phyloP scores from a whole-genome alignment of 2,797 vertebrate genomes.

The Setipinna tenuifilis region DNA sequence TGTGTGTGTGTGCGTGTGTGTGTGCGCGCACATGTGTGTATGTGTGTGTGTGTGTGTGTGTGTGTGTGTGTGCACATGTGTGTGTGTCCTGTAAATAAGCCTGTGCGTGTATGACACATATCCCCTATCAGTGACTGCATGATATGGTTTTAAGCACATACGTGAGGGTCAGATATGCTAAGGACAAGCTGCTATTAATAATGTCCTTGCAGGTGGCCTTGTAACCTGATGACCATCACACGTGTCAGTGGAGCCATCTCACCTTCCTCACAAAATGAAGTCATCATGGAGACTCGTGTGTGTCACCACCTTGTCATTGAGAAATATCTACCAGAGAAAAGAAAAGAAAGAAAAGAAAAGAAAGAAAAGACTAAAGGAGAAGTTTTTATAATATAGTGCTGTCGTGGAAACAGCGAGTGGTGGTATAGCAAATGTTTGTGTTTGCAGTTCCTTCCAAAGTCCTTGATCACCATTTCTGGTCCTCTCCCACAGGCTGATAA shows the following conservation, averaged over 20 bases:
- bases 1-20: background rate
- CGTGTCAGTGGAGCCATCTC: background rate
- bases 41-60: too few species aligned
- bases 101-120: background rate
- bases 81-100: background rate
- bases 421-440: background rate
- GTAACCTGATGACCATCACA: background rate
- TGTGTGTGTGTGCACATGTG: too few species aligned
- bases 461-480: background rate
- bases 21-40: too few species aligned
- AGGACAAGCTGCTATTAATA: slow-evolving; percentile 13
- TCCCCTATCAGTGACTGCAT: background rate
- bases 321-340: background rate
- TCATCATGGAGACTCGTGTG: background rate
- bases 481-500: background rate
- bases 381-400: background rate
- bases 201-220: slow-evolving; percentile 4
- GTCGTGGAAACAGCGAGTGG: background rate
- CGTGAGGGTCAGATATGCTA: background rate
- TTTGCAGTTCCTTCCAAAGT: background rate
- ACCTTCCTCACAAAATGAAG: background rate
- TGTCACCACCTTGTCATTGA: background rate
- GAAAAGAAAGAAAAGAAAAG: too few species aligned
- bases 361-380: too few species aligned
- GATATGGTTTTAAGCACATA: slow-evolving; percentile 15